These are phyloP conservation scores for Listronotus bonariensis DNA, from an alignment of 1,140 invertebrate genomes.

Conservation along the genomic window DNA sequence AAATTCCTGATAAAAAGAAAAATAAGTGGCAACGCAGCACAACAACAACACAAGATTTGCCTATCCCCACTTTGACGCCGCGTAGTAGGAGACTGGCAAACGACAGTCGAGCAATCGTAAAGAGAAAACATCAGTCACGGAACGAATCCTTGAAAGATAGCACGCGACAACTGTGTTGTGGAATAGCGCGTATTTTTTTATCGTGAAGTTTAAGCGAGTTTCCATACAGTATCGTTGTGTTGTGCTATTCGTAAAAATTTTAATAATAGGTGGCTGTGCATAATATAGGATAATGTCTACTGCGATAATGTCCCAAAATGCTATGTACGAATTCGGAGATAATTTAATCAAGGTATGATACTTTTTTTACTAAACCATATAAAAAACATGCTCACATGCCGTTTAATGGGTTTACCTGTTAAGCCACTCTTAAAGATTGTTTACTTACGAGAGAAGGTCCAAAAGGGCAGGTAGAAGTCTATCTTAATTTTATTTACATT, in stretches of 20 bases:
- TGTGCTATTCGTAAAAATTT: slow-evolving; percentile 39
- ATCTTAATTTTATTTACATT: too few relatives aligned
- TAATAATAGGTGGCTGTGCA: slow-evolving; percentile 37
- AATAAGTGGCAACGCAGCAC: neutral
- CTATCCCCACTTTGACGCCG: neutral
- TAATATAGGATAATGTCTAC: slow-evolving; percentile 53
- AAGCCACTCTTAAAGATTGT: too few relatives aligned
- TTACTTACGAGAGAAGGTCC: too few relatives aligned
- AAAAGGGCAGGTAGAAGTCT: too few relatives aligned
- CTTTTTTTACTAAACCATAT: slow-evolving; percentile 2
- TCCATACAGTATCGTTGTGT: slow-evolving; percentile 48
- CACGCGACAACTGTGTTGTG: slow-evolving; percentile 48
- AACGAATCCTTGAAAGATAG: slow-evolving; percentile 11
- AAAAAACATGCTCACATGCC: neutral
- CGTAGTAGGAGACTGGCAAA: slow-evolving; percentile 25
- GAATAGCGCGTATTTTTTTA: slow-evolving; percentile 48
- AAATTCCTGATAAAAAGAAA: neutral
- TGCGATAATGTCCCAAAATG: slow-evolving; percentile 53
- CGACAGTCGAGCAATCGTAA: slow-evolving; percentile 18
- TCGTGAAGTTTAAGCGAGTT: slow-evolving; percentile 49
- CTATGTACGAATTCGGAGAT: slow-evolving; percentile 54
- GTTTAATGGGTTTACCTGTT: too few relatives aligned
- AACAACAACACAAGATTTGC: neutral
- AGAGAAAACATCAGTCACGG: slow-evolving; percentile 28
- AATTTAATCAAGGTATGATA: slow-evolving; percentile 52